Base-by-base conservation (phyloP, 2,797 vertebrate genomes). In the Limosa lapponica region DNA sequence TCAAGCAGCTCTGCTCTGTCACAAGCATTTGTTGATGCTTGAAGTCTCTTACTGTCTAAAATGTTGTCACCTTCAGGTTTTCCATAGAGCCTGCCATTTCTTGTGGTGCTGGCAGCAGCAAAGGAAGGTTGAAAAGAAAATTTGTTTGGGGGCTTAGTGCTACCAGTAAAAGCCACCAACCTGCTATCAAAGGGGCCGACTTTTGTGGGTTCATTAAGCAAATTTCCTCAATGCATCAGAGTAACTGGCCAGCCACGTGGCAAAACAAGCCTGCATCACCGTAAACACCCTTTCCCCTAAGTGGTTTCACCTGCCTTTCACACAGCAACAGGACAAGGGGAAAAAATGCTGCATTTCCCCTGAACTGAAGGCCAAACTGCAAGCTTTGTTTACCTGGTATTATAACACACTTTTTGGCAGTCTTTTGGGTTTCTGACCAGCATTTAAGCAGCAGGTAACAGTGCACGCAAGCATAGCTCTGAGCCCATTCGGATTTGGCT, bases 381-480 rank as follows among this genome's bases (percentile, higher is more conserved):
- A 67, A 90, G 13, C 49, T 32, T 44, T n/a, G 13, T 22, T 51
- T 46, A 28, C 24, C 46, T 44, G 17, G 11, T 16, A 32, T 69
- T 54, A 3, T 11, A 46, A 62, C 9, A 32, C 10, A 11, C 7
- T 58, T 65, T 4, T 41, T 28, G 51, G 24, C 30, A 77, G 23
- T 5, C 48, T 67, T 34, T 23, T 14, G 6, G 18, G 25, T 69
- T 80, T 78, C 44, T 71, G 39, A 48, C 8, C 25, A 61, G 54
- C 41, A n/a, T 39, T 74, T 16, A 59, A 78, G 30, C 1, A 4
- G 13, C 44, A 83, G 11, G 3, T 24, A 77, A 46, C 24, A 61
- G 11, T 2, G 5, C 16, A 13, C 0, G 0, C 16, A 55, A 27
- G 22, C 4, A 1, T 4, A 44, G 9, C 14, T 54, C 44, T 46